A percentile compares a stretch with the other conserved stretches of the same genome.
These are phyloP conservation scores for Eonycteris spelaea DNA, from an alignment of 2,113 vertebrate species.

Conservation along the genomic window DNA sequence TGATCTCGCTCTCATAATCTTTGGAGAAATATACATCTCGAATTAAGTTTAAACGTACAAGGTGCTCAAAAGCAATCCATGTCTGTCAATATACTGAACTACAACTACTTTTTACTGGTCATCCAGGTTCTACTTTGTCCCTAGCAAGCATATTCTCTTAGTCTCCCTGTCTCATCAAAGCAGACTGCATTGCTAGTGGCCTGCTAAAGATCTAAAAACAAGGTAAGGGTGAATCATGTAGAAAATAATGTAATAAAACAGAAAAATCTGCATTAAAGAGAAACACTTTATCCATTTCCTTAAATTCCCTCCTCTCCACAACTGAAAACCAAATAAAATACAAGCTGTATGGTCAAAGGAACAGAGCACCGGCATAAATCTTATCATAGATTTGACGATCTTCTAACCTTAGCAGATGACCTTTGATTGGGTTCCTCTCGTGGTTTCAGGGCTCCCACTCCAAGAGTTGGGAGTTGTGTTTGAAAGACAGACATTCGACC, in stretches of 20 bases:
- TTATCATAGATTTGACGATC: neutral
- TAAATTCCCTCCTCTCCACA: neutral
- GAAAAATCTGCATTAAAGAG: neutral
- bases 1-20: neutral
- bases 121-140: neutral
- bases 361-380: neutral
- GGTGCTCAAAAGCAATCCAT: neutral
- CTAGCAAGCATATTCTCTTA: neutral
- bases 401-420: constrained; percentile 91
- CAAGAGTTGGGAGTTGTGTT: constrained; percentile 95
- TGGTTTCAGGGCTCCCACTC: constrained; percentile 91
- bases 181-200: neutral
- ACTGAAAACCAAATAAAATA: neutral
- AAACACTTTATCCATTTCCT: constrained; percentile 24
- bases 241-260: neutral
- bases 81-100: neutral
- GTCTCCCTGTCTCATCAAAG: constrained; percentile 11
- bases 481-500: constrained; percentile 96
- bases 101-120: neutral
- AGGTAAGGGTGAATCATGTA: neutral
- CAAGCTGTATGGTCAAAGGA: neutral
- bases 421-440: constrained; percentile 95
- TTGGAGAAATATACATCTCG: constrained; percentile 19
- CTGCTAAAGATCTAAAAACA: neutral
- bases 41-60: neutral